These are phyloP conservation scores for Eueides isabella DNA, from an alignment of 1,140 invertebrate species.

Conservation along the genomic window DNA sequence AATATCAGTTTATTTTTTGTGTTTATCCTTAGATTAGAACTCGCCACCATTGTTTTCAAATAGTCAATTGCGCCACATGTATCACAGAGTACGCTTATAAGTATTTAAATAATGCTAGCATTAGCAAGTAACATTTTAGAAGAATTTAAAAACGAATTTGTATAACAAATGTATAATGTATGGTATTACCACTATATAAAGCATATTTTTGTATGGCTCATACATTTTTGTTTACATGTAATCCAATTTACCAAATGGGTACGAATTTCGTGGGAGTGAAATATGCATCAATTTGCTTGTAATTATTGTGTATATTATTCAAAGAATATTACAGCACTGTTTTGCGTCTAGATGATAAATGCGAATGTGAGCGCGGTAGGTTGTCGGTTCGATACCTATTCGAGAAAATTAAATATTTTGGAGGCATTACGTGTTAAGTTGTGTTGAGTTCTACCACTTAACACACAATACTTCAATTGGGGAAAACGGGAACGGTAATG, in stretches of 20 bases:
- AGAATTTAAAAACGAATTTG: neutral
- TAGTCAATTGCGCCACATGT: neutral
- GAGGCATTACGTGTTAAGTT: too few species aligned
- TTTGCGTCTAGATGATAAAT: neutral
- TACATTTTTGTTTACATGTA: constrained; percentile 26
- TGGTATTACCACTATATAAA: neutral
- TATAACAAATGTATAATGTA: neutral
- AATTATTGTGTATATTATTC: constrained; percentile 23
- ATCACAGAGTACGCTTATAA: neutral
- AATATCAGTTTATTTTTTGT: too few species aligned
- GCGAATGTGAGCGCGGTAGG: too few species aligned
- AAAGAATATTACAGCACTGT: neutral
- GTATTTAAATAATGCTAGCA: neutral
- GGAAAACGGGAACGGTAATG: too few species aligned
- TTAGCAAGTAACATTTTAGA: neutral
- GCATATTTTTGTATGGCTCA: neutral
- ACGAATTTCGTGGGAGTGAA: constrained; percentile 23
- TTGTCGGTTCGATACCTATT: too few species aligned
- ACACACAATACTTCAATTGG: too few species aligned
- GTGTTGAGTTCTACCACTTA: too few species aligned
- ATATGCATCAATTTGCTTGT: constrained; percentile 16
- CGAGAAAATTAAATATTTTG: too few species aligned
- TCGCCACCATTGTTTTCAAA: neutral
- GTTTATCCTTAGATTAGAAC: too few species aligned
- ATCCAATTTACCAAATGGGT: constrained; percentile 20